These are phyloP conservation scores for Lycorma delicatula DNA, from an alignment of 1,140 invertebrate genomes.

Conservation along the genomic window DNA sequence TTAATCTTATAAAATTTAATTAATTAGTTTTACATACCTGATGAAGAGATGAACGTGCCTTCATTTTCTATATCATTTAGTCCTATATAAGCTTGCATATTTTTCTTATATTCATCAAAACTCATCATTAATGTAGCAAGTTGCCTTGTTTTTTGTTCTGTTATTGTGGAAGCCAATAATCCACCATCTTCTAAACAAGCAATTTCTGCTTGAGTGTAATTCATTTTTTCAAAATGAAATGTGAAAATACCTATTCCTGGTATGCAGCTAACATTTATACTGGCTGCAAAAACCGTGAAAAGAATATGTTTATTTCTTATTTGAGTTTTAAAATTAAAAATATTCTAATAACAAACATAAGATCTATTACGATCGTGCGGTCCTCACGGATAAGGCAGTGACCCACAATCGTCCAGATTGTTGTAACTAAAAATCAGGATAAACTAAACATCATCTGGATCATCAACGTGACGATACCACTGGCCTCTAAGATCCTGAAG, in stretches of 20 bases:
- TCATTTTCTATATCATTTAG: conserved; percentile 39
- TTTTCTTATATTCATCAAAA: neutral
- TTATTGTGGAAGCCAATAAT: conserved; percentile 47
- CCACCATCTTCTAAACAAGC: conserved; percentile 45
- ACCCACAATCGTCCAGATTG: no score
- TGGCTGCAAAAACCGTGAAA: conserved; percentile 18
- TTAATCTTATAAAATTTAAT: no score
- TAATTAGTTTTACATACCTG: conserved; percentile 26
- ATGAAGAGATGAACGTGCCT: conserved; percentile 39
- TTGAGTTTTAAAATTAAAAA: no score
- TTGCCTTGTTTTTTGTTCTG: conserved; percentile 45
- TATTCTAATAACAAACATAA: no score
- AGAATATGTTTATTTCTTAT: no score
- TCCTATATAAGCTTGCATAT: conserved; percentile 43
- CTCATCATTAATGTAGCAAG: conserved; percentile 30
- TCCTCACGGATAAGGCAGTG: no score
- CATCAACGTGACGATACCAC: no score
- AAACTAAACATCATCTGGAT: no score
- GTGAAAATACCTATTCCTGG: conserved; percentile 46
- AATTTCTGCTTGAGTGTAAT: conserved; percentile 45
- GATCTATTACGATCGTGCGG: no score
- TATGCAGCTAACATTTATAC: conserved; percentile 24
- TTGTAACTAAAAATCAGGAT: no score
- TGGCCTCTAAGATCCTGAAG: no score
- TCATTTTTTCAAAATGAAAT: conserved; percentile 39